phyloP scores from a whole-genome alignment of 2,797 vertebrate genomes.

The Apodemus agrarius region DNA sequence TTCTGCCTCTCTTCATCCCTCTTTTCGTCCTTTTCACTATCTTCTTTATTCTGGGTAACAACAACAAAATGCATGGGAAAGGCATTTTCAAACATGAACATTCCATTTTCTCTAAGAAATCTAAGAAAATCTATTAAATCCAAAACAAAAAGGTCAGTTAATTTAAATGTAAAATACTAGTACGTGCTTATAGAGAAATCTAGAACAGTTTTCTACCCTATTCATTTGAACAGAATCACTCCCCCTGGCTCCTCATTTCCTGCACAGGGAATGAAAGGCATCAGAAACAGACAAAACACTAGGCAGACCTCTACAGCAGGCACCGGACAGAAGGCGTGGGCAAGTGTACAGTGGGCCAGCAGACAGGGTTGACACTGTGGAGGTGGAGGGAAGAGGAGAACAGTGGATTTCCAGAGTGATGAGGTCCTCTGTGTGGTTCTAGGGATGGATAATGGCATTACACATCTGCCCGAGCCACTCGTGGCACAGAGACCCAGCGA shows the following conservation, averaged over 20 bases:
- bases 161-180: constrained; percentile 33
- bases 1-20: constrained; percentile 91
- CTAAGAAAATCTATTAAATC: constrained; percentile 16
- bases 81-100: constrained; percentile 37
- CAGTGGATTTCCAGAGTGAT: not conserved
- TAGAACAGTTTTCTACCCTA: not conserved
- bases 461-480: not conserved
- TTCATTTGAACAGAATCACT: not conserved
- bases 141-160: not conserved
- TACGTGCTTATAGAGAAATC: not conserved
- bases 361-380: not conserved
- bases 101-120: constrained; percentile 42
- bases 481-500: not conserved
- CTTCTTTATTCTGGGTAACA: constrained; percentile 92
- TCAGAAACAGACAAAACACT: not conserved
- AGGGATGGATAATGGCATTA: not conserved
- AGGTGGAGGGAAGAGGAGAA: not conserved
- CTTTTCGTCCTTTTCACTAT: constrained; percentile 91
- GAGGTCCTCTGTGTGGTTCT: not conserved
- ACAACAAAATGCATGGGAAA: constrained; percentile 59
- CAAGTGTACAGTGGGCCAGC: not conserved
- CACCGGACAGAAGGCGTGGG: not conserved
- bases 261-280: not conserved
- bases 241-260: not conserved
- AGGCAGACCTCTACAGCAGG: not conserved